Percentiles rank a stretch among this genome's conserved stretches.
Conservation (phyloP, 2,888 invertebrate species). For the Eupithecia inturbata region DNA sequence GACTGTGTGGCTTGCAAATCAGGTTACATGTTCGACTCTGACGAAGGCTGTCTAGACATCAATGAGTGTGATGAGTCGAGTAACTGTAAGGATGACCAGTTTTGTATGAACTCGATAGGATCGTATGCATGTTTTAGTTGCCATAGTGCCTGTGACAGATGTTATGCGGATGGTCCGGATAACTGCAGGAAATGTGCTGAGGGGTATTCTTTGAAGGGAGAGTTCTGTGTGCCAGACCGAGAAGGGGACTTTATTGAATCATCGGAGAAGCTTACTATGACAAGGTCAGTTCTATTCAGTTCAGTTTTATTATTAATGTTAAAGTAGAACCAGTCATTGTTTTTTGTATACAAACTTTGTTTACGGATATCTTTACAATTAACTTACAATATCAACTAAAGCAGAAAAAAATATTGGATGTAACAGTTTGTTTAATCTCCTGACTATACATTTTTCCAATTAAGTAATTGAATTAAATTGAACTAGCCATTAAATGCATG, state of each 20-base stretch:
- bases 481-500: background rate
- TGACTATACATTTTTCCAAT: too few species aligned
- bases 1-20: conserved; percentile 84
- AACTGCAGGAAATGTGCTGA: conserved; percentile 93
- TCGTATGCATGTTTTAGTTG: conserved; percentile 92
- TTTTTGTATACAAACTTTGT: background rate
- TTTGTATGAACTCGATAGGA: conserved; percentile 95
- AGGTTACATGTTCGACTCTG: conserved; percentile 90
- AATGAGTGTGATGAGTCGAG: conserved; percentile 90
- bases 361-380: background rate
- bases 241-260: conserved; percentile 62
- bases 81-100: conserved; percentile 87
- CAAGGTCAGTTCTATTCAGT: conserved; percentile 63
- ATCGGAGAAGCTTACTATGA: conserved; percentile 62
- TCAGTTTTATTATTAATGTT: conserved; percentile 7
- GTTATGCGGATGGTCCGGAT: conserved; percentile 95
- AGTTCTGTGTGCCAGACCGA: conserved; percentile 89
- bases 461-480: background rate
- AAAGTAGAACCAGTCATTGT: conserved; percentile 14
- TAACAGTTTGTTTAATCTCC: too few species aligned
- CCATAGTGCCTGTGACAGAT: conserved; percentile 92
- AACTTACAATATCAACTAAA: background rate
- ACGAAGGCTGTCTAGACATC: conserved; percentile 92
- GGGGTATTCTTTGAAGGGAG: conserved; percentile 88
- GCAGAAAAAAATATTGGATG: too few species aligned